A percentile compares a stretch with the other conserved stretches of the same genome.
These are phyloP conservation scores for Temnopleurus reevesii DNA, from an alignment of 53 echinoderm and acorn worm genomes.

Conservation along the genomic window DNA sequence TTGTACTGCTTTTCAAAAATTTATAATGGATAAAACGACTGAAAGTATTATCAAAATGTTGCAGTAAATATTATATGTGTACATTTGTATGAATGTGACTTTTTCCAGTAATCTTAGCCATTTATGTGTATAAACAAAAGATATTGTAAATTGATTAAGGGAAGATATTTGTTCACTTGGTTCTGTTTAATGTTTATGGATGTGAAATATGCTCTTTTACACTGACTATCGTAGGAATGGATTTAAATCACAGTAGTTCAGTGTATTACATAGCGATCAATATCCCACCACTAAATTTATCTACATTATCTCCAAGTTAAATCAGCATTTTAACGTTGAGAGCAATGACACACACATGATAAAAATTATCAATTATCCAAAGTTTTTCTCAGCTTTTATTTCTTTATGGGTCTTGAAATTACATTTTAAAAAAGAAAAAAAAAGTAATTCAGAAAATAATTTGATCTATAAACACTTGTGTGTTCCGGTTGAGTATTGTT, in stretches of 20 bases:
- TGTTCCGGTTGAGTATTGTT: too few relatives aligned
- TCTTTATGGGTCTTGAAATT: too few relatives aligned
- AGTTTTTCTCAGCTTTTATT: too few relatives aligned
- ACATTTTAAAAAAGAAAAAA: too few relatives aligned
- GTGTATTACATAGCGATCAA: neutral
- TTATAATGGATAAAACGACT: slow-evolving; percentile 4
- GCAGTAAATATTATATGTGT: slow-evolving; percentile 54
- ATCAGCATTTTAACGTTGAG: slow-evolving; percentile 42
- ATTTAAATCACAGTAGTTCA: neutral
- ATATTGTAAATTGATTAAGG: slow-evolving; percentile 3
- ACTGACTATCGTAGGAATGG: neutral
- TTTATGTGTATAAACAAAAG: slow-evolving; percentile 28
- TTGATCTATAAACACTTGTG: too few relatives aligned
- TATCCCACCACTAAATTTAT: neutral
- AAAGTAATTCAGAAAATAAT: too few relatives aligned
- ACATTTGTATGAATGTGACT: slow-evolving; percentile 42
- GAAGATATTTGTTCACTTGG: neutral
- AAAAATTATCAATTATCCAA: too few relatives aligned
- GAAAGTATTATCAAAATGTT: slow-evolving; percentile 57
- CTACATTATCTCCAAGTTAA: neutral
- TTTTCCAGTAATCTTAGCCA: slow-evolving; percentile 55
- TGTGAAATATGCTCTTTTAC: neutral
- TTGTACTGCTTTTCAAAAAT: slow-evolving; percentile 30
- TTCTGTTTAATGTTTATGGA: neutral
- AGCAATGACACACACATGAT: too few relatives aligned